Base-by-base conservation (phyloP, 1,140 invertebrate species). In the Drosophila rhopaloa region DNA sequence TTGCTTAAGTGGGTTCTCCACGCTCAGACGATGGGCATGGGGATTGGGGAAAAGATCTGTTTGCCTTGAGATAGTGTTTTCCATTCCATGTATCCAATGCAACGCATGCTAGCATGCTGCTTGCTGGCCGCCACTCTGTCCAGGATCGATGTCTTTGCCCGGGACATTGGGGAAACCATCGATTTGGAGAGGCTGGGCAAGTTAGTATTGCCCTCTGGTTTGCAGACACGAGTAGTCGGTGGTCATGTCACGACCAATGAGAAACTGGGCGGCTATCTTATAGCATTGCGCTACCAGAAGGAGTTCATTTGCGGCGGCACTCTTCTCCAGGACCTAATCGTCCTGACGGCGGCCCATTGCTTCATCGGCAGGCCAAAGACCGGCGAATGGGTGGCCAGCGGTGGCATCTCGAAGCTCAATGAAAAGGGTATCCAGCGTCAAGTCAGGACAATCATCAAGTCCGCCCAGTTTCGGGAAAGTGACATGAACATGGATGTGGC, bases 261-360 rank as follows among this genome's bases (percentile, higher is more conserved):
- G 0, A 67, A 73, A 13, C n/a, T 88, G 24, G 89, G 76, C 3
- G 80, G 80, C 19, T 91, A 74, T 54, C 6, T 91, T 2, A 66
- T 91, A 0, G 48, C 71, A 0, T 9, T 91, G n/a, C 56, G 50
- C 3, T 81, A 77, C 13, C 1, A 38, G 0, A n/a, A 7, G 0
- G 37, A 58, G 0, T 91, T 91, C 11, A 58, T 66, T 13, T 91
- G 89, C 24, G 89, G 84, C 1, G 89, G 81, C 1, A 47, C 60
- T 0, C 41, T 91, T 13, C 41, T 91, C 5, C 27, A 63, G 0
- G 41, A 60, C 0, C 46, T 48, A 0, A 53, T 82, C 47, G 79
- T 91, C n/a, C 10, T 91, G 5, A 60, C 83, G 0, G 89, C 89
- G 0, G 81, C 84, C 0, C 89, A 91, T 19, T 91, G 89, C 40